Evolutionary conservation across 2,888 invertebrate genomes (phyloP).

Genomic region (Spisula solida): DNA sequence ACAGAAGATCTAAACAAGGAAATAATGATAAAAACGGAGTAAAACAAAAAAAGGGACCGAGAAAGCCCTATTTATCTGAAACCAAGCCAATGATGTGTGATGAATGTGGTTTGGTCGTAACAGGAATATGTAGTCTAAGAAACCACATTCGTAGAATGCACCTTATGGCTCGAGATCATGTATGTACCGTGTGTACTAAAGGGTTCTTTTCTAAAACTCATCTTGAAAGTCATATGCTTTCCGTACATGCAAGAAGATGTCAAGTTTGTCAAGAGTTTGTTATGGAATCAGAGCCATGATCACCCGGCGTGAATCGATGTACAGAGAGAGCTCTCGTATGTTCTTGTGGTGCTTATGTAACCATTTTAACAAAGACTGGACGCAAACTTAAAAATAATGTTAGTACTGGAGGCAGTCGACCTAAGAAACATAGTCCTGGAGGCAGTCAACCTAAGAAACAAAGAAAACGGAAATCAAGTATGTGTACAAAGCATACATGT

Average conservation of each 20-base stretch:
- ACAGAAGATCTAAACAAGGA: conserved; percentile 27
- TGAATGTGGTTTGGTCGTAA: conserved; percentile 35
- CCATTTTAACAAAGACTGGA: conserved; percentile 41
- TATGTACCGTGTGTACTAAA: conserved; percentile 36
- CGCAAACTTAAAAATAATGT: conserved; percentile 26
- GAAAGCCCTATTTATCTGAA: conserved; percentile 20
- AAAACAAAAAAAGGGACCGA: not conserved
- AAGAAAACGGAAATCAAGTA: not conserved
- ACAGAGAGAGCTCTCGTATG: conserved; percentile 37
- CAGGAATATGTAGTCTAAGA: conserved; percentile 26
- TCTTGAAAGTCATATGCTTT: conserved; percentile 37
- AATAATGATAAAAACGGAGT: not conserved
- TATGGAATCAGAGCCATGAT: conserved; percentile 48
- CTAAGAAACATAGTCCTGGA: not conserved
- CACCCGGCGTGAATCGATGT: conserved; percentile 28
- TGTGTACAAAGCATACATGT: conserved; percentile 41
- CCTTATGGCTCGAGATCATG: conserved; percentile 18
- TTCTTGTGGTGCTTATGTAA: conserved; percentile 41
- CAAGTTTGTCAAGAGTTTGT: conserved; percentile 40
- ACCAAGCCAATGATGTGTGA: conserved; percentile 34
- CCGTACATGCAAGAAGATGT: conserved; percentile 44
- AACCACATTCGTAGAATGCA: conserved; percentile 44
- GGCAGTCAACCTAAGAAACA: conserved; percentile 10
- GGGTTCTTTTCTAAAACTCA: conserved; percentile 33
- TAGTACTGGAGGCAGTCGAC: conserved; percentile 8